Percentiles rank a stretch among this genome's conserved stretches.
These are phyloP conservation scores for Ictalurus furcatus DNA, from an alignment of 2,113 vertebrate species.

Conservation along the genomic window DNA sequence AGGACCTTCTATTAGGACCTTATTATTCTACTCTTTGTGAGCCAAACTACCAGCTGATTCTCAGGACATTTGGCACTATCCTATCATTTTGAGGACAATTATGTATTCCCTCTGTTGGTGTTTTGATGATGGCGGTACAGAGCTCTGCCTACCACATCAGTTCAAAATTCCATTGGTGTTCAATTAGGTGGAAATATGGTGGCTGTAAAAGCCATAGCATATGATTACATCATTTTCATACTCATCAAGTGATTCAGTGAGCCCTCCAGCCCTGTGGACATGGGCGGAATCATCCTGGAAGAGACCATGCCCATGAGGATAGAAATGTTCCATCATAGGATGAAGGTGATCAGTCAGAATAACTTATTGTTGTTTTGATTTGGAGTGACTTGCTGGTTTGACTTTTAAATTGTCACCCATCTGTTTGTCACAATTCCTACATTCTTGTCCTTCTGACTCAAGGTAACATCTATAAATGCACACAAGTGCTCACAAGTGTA, in stretches of 20 bases:
- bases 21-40: neutral
- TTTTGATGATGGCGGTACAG: neutral
- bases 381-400: neutral
- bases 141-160: neutral
- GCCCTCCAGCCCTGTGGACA: neutral
- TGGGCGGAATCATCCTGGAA: neutral
- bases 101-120: neutral
- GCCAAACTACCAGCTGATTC: neutral
- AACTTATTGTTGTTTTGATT: neutral
- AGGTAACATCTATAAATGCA: constrained; percentile 37
- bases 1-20: neutral
- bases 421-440: neutral
- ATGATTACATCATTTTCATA: neutral
- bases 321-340: neutral
- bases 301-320: neutral
- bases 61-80: neutral
- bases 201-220: neutral
- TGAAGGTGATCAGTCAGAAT: neutral
- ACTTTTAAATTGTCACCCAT: too few species aligned
- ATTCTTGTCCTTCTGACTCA: constrained; percentile 7
- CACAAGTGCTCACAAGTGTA: neutral
- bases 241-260: neutral
- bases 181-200: neutral
- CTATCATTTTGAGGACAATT: neutral
- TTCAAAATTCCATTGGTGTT: neutral